phyloP scores from a whole-genome alignment of 2,797 vertebrate species.

The Echeneis naucrates region DNA sequence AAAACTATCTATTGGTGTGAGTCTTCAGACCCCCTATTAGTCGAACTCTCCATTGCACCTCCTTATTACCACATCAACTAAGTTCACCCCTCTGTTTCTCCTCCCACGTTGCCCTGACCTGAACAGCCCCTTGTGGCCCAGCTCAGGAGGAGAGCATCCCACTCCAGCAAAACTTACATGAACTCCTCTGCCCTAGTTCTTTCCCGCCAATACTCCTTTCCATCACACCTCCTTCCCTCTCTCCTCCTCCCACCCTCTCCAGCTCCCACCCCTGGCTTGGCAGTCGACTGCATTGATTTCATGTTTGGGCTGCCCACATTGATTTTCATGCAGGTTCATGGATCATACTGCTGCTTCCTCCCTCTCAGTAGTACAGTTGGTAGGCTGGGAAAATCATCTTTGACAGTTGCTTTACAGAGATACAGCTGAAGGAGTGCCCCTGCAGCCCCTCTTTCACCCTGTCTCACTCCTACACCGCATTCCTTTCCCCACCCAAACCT shows the following conservation, averaged over 20 bases:
- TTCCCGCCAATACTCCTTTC: conserved; percentile 20
- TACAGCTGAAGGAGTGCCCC: conserved; percentile 47
- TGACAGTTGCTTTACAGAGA: conserved; percentile 72
- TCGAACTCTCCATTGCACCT: conserved; percentile 32
- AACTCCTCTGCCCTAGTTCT: conserved; percentile 61
- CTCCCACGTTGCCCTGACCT: conserved; percentile 58
- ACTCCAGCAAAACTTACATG: conserved; percentile 54
- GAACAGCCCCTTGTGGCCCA: conserved; percentile 43
- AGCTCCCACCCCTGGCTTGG: conserved; percentile 54
- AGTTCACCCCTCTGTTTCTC: conserved; percentile 44
- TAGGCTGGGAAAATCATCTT: conserved; percentile 72
- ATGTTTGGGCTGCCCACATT: conserved; percentile 81
- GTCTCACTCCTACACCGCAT: conserved; percentile 15
- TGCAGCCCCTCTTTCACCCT: conserved; percentile 40
- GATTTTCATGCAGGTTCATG: conserved; percentile 82
- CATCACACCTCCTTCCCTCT: conserved; percentile 16
- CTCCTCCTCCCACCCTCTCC: conserved; percentile 14
- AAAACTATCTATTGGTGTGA: conserved; percentile 1
- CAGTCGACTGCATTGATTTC: conserved; percentile 77
- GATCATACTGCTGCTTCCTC: conserved; percentile 74
- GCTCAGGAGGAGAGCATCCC: conserved; percentile 58
- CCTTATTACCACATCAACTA: conserved; percentile 53
- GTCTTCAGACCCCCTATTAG: conserved; percentile 19
- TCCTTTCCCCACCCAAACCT: conserved; percentile 29
- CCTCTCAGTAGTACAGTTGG: conserved; percentile 65